These are phyloP conservation scores for Albula goreensis DNA, from an alignment of 2,113 vertebrate species.

Conservation along the genomic window DNA sequence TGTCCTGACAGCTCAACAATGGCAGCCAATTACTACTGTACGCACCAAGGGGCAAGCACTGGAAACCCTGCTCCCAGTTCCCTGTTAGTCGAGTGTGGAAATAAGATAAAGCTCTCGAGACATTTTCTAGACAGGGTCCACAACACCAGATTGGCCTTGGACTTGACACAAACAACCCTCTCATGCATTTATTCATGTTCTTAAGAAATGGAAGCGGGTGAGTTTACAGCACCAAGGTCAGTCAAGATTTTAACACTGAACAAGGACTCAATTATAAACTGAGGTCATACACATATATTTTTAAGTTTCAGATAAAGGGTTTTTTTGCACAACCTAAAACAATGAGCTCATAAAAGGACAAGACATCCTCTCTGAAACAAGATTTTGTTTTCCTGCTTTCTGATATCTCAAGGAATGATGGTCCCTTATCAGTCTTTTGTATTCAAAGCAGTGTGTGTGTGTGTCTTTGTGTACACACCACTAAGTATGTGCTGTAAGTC, in stretches of 20 bases:
- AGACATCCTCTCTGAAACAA: neutral
- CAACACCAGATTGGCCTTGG: neutral
- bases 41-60: neutral
- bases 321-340: too few species aligned
- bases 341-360: too few species aligned
- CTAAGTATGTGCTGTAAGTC: neutral
- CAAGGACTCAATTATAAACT: neutral
- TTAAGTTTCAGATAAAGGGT: neutral
- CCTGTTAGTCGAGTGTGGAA: neutral
- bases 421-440: constrained; percentile 6
- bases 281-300: too few species aligned
- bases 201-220: neutral
- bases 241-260: neutral
- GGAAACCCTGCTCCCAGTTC: neutral
- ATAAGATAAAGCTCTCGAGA: neutral
- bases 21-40: neutral
- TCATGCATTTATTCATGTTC: constrained; percentile 3
- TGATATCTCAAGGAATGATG: neutral
- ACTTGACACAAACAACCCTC: neutral
- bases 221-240: neutral
- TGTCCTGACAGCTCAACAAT: neutral
- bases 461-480: neutral
- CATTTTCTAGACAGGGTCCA: neutral
- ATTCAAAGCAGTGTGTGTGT: neutral
- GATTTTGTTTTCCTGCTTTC: neutral